These are phyloP conservation scores for Ellobium chinense DNA, from an alignment of 2,888 invertebrate species.

Conservation along the genomic window DNA sequence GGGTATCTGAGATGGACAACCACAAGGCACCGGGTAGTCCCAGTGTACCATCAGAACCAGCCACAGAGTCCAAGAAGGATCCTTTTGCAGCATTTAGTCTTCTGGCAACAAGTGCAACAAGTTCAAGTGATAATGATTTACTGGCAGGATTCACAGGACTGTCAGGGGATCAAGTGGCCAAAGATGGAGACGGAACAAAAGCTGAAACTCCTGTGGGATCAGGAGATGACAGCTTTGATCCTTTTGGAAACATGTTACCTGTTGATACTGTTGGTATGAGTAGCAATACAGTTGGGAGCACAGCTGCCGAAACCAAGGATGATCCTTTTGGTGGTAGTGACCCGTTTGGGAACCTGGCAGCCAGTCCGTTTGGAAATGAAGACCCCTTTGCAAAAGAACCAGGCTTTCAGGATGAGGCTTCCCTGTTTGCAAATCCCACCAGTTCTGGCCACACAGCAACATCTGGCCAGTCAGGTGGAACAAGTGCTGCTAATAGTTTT, in stretches of 20 bases:
- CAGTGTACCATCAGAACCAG: neutral
- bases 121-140: neutral
- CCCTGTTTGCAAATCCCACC: too few relatives aligned
- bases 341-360: neutral
- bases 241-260: neutral
- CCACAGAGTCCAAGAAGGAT: neutral
- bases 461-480: neutral
- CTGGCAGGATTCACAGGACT: neutral
- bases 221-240: neutral
- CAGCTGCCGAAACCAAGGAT: too few relatives aligned
- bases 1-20: neutral
- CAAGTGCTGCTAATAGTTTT: neutral
- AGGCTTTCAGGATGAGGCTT: neutral
- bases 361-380: neutral
- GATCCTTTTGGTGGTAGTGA: neutral
- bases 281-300: too few relatives aligned
- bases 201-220: neutral
- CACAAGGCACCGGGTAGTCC: neutral
- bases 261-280: neutral
- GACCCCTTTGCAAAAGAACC: neutral
- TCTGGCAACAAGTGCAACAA: neutral
- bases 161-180: neutral
- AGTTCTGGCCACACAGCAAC: constrained; percentile 13
- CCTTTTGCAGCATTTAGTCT: neutral
- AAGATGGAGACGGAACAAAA: neutral